Conservation (phyloP, 2,797 vertebrate genomes). For the Silurus lanzhouensis region DNA sequence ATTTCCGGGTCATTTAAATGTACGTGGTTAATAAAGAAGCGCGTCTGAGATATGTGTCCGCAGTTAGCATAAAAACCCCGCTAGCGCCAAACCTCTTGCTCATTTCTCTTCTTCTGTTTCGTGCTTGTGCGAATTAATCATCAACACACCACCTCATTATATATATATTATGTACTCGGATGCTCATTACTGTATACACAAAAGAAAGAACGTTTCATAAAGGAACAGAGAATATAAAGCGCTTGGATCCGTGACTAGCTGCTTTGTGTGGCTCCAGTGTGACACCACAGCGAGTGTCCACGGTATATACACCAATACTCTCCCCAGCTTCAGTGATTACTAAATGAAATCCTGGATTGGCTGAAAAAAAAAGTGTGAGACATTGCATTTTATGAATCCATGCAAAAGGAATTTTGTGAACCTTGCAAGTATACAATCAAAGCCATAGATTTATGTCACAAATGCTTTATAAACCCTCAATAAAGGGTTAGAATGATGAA, state of each 20-base stretch:
- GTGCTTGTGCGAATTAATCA: background rate
- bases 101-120: background rate
- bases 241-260: background rate
- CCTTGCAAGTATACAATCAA: background rate
- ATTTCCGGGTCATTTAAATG: background rate
- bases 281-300: background rate
- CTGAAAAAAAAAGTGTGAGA: background rate
- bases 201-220: background rate
- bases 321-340: no score
- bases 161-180: background rate
- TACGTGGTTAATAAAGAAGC: background rate
- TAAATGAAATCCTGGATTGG: background rate
- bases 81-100: background rate
- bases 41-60: background rate
- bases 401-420: background rate
- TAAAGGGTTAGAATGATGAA: background rate
- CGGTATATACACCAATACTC: background rate
- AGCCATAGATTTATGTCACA: background rate
- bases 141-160: no score
- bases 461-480: no score
- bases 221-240: background rate
- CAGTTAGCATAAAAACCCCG: slow-evolving; percentile 17
- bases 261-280: slow-evolving; percentile 34
- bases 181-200: background rate
- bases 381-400: background rate